Conservation (phyloP, 2,888 invertebrate genomes). For the Drosophila cognata region DNA sequence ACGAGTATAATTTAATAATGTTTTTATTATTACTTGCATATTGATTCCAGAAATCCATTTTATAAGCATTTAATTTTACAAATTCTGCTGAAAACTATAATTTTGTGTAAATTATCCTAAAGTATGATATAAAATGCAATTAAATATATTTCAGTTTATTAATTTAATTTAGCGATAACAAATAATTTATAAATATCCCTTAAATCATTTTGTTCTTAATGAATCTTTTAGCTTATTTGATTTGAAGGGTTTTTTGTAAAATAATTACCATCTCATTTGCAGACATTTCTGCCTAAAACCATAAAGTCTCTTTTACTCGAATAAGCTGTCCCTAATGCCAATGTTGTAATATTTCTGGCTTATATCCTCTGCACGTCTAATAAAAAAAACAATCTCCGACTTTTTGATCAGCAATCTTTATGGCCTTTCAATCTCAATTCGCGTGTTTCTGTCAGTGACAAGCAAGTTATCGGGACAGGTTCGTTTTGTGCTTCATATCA, state of each 20-base stretch:
- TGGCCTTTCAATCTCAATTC: slow-evolving; percentile 43
- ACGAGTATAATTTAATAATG: neutral
- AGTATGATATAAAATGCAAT: neutral
- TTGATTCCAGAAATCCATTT: neutral
- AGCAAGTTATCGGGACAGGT: slow-evolving; percentile 42
- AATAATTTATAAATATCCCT: neutral
- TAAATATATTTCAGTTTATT: neutral
- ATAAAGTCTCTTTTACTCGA: neutral
- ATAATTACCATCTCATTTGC: neutral
- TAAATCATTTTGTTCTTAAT: neutral
- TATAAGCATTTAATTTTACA: neutral
- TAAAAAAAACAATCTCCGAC: no score
- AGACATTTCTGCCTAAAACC: neutral
- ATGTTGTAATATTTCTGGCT: neutral
- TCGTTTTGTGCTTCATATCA: slow-evolving; percentile 41
- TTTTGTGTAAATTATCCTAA: neutral
- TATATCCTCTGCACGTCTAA: neutral
- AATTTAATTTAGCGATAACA: neutral
- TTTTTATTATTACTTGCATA: neutral
- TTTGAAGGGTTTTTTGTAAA: neutral
- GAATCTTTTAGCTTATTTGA: neutral
- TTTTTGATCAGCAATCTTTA: neutral
- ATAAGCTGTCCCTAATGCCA: neutral
- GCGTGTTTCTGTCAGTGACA: slow-evolving; percentile 33
- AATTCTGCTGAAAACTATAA: neutral